phyloP scores from a whole-genome alignment of 2,113 vertebrate species.

The Caranx ignobilis region DNA sequence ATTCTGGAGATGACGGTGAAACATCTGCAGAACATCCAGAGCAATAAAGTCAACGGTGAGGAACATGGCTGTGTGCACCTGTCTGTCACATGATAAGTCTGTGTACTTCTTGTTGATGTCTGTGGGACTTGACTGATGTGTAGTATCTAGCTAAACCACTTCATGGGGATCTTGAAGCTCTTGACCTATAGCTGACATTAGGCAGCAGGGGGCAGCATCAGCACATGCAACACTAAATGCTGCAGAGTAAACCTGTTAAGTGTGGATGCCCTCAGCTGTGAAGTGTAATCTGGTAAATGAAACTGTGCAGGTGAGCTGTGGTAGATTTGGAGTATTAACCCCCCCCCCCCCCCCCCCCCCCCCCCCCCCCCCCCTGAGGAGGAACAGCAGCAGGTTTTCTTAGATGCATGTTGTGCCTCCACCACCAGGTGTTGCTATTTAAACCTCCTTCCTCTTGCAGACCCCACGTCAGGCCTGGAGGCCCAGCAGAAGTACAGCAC shows the following conservation, averaged over 20 bases:
- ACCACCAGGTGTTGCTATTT: constrained; percentile 47
- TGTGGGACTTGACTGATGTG: neutral
- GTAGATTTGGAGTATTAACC: neutral
- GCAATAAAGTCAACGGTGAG: constrained; percentile 86
- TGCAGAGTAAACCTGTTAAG: rapidly evolving
- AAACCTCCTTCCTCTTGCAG: constrained; percentile 57
- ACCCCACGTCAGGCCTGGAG: constrained; percentile 84
- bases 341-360: neutral
- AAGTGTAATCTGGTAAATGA: neutral
- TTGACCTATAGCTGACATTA: neutral
- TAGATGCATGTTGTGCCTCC: neutral
- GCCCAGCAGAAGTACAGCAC: constrained; percentile 91
- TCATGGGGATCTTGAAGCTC: neutral
- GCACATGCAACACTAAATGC: neutral
- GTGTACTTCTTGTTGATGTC: neutral
- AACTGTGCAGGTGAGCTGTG: neutral
- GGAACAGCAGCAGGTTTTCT: neutral
- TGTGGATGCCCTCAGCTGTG: neutral
- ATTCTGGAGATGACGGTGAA: constrained; percentile 95
- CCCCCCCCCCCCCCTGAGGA: neutral
- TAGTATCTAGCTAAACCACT: neutral
- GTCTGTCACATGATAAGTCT: neutral
- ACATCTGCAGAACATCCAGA: constrained; percentile 92
- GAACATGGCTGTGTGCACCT: neutral
- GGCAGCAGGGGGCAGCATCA: constrained; percentile 47